Evolutionary conservation across 2,888 invertebrate species (phyloP), one percentile per base, ranked within the genome.

Genomic region (Coronaproctus castanopsis): DNA sequence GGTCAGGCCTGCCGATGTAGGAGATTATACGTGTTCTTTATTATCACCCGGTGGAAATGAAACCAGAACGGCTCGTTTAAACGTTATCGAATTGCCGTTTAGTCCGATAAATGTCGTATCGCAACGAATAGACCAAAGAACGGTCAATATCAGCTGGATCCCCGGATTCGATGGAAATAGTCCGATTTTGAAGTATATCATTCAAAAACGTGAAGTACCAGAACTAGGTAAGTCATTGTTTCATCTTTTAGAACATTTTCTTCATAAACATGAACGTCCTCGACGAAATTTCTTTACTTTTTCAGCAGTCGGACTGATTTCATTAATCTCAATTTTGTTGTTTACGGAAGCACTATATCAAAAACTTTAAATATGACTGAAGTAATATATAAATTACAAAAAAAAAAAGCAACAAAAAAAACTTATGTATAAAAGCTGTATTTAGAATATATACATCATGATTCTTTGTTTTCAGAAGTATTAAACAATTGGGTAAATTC

Each of bases 101-200:
- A 85, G 92, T 23, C 97, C 97, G 1, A 85, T 84, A 54, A 87
- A 88, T 69, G 87, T 90, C 0, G 79, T 81, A 65, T 95, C 92
- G 0, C 74, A 73, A 60, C 75, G 83, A 64, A 75, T 78, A 3
- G 77, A 80, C 18, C 81, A 81, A 62, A 80, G 80, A 69, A 85
- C 87, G 24, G 87, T 96, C 63, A 89, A 92, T 69, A 82, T 97
- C 2, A 84, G 85, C 21, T 98, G 97, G 96, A 86, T 86, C 14
- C 87, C 91, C 0, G 92, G 92, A 24, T 98, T 96, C 72, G 91
- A 97, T 74, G 98, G 98, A 59, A 96, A 98, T 72, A 92, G 92
- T 68, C 90, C 91, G 10, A 85, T 96, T 61, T 80, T 85, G 67
- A 88, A 91, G 70, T 97, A 87, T 71, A 89, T 91, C 64, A 80